Evolutionary conservation across 2,888 invertebrate genomes (phyloP), one percentile per base, ranked within the genome.

Genomic region (Subacronicta megacephala): DNA sequence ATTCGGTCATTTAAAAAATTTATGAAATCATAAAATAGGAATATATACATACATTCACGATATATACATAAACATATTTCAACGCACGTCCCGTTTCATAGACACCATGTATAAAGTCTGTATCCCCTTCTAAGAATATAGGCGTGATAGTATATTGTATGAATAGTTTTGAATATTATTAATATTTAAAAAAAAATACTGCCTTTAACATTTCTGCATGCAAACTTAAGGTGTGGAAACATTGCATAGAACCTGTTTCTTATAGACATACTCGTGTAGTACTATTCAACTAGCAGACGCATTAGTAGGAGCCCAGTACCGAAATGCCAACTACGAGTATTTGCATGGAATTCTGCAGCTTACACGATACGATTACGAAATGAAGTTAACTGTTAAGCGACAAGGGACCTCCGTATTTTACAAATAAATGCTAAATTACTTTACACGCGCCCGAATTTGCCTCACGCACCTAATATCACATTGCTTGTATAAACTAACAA

Each of bases 401-500:
- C 16, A 12, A 36, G 37, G 41, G 54, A 7, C n/a, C 31, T 31
- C 5, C 31, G 31, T 31, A 31, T n/a, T 7, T n/a, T 15, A 63
- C 41, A 52, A 62, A 52, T 47, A 69, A 52, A 62, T 51, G 40
- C 41, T 51, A 41, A 56, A 63, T 63, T 44, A 66, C 20, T 35
- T 17, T n/a, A 42, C 47, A 59, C 40, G 38, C 41, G 6, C 60
- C 62, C 40, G 65, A 70, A 59, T 62, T 56, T 57, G 43, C 13
- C n/a, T n/a, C 46, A 46, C 12, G 12, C 50, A 55, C 16, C 15
- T 55, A 64, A 72, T 71, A 76, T 63, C 70, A 51, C 37, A 61
- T 78, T 62, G 74, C 72, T 70, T 76, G 79, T 78, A 76, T 74
- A 80, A 10, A 31, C 31, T 72, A 64, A 72, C 77, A 81, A 82